Evolutionary conservation across 2,888 invertebrate genomes (phyloP), one percentile per base, ranked within the genome.

Genomic region (Kuschelorhynchus macadamiae): DNA sequence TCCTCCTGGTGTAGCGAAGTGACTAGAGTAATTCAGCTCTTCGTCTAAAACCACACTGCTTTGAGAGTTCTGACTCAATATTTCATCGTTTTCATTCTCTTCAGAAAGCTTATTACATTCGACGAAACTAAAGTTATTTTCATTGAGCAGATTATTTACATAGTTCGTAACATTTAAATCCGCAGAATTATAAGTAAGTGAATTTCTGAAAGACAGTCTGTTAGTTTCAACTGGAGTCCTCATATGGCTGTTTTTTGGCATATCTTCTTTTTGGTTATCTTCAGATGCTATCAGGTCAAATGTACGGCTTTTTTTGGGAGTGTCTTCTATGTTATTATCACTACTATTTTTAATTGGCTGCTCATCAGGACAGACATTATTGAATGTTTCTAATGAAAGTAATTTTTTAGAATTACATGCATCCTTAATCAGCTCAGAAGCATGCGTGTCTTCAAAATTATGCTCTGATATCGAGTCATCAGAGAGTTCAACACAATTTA

Each of bases 1-100:
- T 47, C 39, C 49, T 16, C 1, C 32, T 2, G 60, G 49, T 1
- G 53, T 64, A 1, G 44, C 39, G 52, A 52, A 66, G 41, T 66
- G 25, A 14, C 56, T 77, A 0, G 90, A 90, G 81, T 90, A 90
- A 76, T 90, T 87, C 17, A 90, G 81, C 83, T 90, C 90, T 73
- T 88, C 88, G 76, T 90, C 89, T 42, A 86, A 86, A 66, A 87
- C 82, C 67, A 82, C 78, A 39, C 79, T 78, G 46, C 75, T 76
- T 53, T 74, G 76, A 7, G 74, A 72, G 14, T 33, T 47, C 57
- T 72, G 72, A 52, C 70, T 72, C 9, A 60, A 52, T 12, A 56
- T 61, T 33, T 56, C 33, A 20, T 33, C 52, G 12, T 25, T 3
- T 25, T 25, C 4, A 25, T 25, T 25, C 9, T 7, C 11, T 8